A percentile compares a stretch with the other conserved stretches of the same genome.
Conservation (phyloP, 2,797 vertebrate species). For the Anguilla obscura region DNA sequence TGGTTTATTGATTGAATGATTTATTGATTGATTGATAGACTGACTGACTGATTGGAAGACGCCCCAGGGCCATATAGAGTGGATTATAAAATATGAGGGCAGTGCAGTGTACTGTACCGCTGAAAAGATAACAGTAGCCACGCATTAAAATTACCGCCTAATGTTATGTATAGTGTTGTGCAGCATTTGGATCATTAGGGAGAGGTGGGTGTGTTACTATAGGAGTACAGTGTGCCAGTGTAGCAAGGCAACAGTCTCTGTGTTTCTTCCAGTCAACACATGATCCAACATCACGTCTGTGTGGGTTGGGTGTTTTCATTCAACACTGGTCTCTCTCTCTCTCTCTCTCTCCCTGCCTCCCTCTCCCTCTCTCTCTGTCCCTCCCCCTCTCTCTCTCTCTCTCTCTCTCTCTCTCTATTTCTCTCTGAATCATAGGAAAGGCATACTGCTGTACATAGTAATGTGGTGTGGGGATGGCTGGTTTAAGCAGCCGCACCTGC, state of each 20-base stretch:
- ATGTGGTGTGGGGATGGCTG: too few species aligned
- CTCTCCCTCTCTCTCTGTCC: too few species aligned
- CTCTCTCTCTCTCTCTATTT: too few species aligned
- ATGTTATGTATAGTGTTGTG: conserved; percentile 24
- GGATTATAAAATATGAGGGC: conserved; percentile 8
- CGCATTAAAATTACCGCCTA: conserved; percentile 19
- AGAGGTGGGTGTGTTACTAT: too few species aligned
- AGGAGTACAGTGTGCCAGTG: too few species aligned
- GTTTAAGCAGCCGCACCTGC: too few species aligned
- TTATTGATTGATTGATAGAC: conserved; percentile 29
- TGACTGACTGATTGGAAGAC: conserved; percentile 16
- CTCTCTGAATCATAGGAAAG: too few species aligned
- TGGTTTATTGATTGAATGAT: conserved; percentile 8
- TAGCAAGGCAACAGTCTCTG: too few species aligned
- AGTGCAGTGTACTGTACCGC: conserved; percentile 13
- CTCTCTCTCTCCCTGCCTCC: too few species aligned
- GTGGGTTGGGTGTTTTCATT: conserved; percentile 21
- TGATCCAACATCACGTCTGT: background rate
- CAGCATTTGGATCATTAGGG: background rate
- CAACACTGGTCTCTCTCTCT: conserved; percentile 57
- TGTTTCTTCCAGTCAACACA: too few species aligned
- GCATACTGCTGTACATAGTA: too few species aligned
- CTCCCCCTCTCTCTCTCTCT: too few species aligned
- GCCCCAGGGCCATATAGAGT: background rate
- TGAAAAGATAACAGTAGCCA: background rate